Evolutionary conservation across 2,797 vertebrate species (phyloP).

Genomic region (Taenioides sp.): DNA sequence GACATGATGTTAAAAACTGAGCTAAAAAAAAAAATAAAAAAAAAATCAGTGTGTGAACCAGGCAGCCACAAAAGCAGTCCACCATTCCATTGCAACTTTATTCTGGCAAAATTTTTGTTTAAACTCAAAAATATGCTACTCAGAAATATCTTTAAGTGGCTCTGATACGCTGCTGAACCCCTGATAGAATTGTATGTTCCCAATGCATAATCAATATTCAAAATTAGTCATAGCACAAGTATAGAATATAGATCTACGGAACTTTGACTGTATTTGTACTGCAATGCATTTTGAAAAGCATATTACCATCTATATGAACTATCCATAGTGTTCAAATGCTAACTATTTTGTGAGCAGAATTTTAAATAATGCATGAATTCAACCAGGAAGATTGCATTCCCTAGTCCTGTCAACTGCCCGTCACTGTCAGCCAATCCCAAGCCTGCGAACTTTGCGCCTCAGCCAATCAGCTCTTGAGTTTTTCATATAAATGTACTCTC

Average conservation of each 20-base stretch:
- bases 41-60: too few species aligned
- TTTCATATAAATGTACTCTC: not conserved
- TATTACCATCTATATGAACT: conserved; percentile 1
- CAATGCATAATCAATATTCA: too few species aligned
- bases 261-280: too few species aligned
- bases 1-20: too few species aligned
- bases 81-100: too few species aligned
- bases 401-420: not conserved
- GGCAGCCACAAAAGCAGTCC: too few species aligned
- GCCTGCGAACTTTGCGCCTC: not conserved
- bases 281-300: not conserved
- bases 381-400: not conserved
- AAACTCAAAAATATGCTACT: too few species aligned
- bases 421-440: not conserved
- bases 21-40: too few species aligned
- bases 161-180: not conserved
- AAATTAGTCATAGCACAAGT: too few species aligned
- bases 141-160: too few species aligned
- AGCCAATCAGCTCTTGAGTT: not conserved
- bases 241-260: too few species aligned
- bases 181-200: conserved; percentile 9
- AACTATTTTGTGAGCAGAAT: not conserved
- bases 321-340: not conserved
- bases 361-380: not conserved
- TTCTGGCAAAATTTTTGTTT: too few species aligned